Conservation (phyloP, 2,888 invertebrate species). For the Pterostichus niger region DNA sequence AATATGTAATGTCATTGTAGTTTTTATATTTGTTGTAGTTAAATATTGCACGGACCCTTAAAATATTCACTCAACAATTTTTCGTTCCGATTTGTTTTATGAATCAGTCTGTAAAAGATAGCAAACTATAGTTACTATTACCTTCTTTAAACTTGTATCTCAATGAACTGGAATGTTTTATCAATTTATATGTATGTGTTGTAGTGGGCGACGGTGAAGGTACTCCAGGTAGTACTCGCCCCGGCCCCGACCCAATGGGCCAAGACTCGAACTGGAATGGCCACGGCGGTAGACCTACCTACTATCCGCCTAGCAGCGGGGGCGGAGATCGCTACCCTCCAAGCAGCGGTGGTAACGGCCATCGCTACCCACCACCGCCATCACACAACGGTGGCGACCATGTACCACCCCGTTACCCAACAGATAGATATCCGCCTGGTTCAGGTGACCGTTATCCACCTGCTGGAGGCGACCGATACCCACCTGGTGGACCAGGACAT, state of each 20-base stretch:
- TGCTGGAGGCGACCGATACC: constrained; percentile 76
- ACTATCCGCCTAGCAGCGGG: constrained; percentile 68
- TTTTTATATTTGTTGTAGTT: no score
- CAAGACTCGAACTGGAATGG: constrained; percentile 71
- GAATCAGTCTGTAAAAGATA: neutral
- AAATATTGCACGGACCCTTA: no score
- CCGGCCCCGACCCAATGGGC: constrained; percentile 69
- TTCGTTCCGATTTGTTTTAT: no score
- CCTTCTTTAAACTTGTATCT: no score
- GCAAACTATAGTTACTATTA: no score
- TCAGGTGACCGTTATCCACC: constrained; percentile 79
- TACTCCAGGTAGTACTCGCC: constrained; percentile 67
- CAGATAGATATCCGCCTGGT: constrained; percentile 79
- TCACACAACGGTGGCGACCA: constrained; percentile 49
- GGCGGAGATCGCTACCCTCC: constrained; percentile 68
- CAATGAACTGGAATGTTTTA: neutral
- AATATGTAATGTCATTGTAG: no score
- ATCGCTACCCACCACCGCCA: constrained; percentile 71
- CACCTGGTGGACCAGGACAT: constrained; percentile 74
- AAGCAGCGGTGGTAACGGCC: constrained; percentile 67
- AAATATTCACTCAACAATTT: no score
- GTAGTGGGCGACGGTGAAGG: constrained; percentile 72
- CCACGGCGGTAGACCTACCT: constrained; percentile 65
- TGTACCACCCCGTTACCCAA: constrained; percentile 72
- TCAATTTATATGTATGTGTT: constrained; percentile 69